Evolutionary conservation across 2,113 vertebrate species (phyloP), one percentile per base, ranked within the genome.

Genomic region (Perognathus longimembris): DNA sequence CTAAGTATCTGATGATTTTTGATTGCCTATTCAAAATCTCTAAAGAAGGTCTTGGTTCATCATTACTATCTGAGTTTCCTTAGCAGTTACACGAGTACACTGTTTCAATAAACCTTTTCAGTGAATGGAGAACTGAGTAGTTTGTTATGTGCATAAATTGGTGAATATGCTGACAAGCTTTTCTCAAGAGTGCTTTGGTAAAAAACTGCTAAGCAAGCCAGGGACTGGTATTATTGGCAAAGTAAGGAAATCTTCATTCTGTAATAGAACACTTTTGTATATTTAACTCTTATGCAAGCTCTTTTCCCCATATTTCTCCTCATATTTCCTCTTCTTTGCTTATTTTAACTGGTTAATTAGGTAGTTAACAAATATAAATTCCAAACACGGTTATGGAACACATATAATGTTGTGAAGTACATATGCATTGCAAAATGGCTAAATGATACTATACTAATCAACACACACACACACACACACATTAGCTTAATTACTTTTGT

Each of bases 1-100:
- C 76, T 50, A 85, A 36, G n/a, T 81, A 28, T 63, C 36, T 92
- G 38, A 6, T 92, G 69, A 80, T 66, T 90, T 36, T 36, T 86
- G 30, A 59, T n/a, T 90, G 70, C 36, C 70, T 90, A 77, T n/a
- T 95, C 64, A 73, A 36, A 59, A n/a, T 77, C 54, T 34, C 32
- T 34, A 66, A 73, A 86, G 42, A 82, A 71, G 30, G n/a, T 64
- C 40, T 71, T 32, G 69, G n/a, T 63, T 86, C 42, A 82, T 64
- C 18, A 73, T 66, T 81, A 64, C 4, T 75, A 76, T 67, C 50
- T 3, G 17, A 18, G 7, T 63, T 85, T 89, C 40, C 21, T 61
- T 50, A 50, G 38, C 6, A 81, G 15, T 92, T 40, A 57, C 64
- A 61, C 34, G 42, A 64, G 20, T 30, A 77, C 59, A 57, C 26